Evolutionary conservation across 2,113 vertebrate species (phyloP), one percentile per base, ranked within the genome.

Genomic region (Ageneiosus marmoratus): DNA sequence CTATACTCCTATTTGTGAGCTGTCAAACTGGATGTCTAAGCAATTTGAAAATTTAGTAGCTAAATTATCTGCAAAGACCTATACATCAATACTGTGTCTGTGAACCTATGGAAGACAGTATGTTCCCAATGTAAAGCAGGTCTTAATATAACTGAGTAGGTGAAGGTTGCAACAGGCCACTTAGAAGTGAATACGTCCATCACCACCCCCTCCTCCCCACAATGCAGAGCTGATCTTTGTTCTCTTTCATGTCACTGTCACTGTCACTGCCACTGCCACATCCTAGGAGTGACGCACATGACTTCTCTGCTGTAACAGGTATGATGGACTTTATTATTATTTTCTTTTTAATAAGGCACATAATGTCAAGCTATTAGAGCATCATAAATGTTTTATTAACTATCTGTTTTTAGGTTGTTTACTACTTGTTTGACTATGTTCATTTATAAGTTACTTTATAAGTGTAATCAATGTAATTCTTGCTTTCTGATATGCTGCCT

Each of bases 61-160:
- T 53, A 41, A 34, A 80, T n/a, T 70, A 80, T 27, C 48, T 44
- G 10, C 34, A 60, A 58, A 72, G 27, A 13, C 48, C 11, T 67
- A 51, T 44, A n/a, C 1, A 67, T 55, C 32, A 58, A 2, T 44
- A 27, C 29, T 37, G 63, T 70, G 24, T 6, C 50, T 44, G 50
- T 3, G 63, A 55, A 53, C 65, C 4, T 44, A 58, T 12, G 11
- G 34, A 76, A 63, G 8, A 62, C 24, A 10, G 29, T 27, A 77
- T 83, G 60, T 65, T 55, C 56, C 22, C 56, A 75, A 32, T 53
- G 79, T 15, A 76, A 13, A 65, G 20, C 15, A 44, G 46, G 46
- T 77, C 81, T 56, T 77, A 83, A 44, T 34, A 74, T 74, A 82
- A 32, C 70, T 1, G 3, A 62, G 44, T 41, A 11, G 65, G 46